Conservation (phyloP, 2,113 vertebrate species). For the Antechinus flavipes region DNA sequence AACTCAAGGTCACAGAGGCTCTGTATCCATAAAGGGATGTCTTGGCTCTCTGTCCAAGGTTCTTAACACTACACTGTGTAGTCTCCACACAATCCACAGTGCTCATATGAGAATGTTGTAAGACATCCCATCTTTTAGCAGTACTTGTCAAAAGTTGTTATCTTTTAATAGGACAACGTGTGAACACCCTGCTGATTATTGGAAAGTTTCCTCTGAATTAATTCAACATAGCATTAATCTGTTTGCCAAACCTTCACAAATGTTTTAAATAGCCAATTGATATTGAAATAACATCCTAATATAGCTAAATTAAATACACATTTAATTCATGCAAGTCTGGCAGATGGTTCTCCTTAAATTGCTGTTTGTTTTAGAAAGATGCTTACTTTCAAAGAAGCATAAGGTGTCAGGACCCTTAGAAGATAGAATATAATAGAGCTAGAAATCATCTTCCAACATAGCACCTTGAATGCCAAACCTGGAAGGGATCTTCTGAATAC, state of each 20-base stretch:
- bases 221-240: conserved; percentile 9
- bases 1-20: not conserved
- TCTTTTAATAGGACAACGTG: conserved; percentile 42
- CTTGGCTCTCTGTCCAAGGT: not conserved
- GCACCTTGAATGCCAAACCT: not conserved
- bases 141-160: conserved; percentile 21
- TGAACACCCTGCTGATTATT: conserved; percentile 46
- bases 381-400: conserved; percentile 2
- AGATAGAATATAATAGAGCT: not conserved
- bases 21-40: not conserved
- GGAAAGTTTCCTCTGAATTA: conserved; percentile 51
- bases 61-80: not conserved
- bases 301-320: conserved; percentile 63
- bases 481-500: not conserved
- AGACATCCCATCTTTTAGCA: conserved; percentile 32
- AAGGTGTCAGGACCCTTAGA: not conserved
- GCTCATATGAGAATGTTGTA: conserved; percentile 52
- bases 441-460: not conserved
- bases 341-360: conserved; percentile 69
- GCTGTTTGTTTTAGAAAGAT: conserved; percentile 51
- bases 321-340: conserved; percentile 42
- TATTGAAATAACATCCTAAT: conserved; percentile 65
- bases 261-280: conserved; percentile 63
- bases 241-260: conserved; percentile 69
- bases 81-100: not conserved